Conservation (phyloP, 2,797 vertebrate genomes). For the Myotis pilosus region DNA sequence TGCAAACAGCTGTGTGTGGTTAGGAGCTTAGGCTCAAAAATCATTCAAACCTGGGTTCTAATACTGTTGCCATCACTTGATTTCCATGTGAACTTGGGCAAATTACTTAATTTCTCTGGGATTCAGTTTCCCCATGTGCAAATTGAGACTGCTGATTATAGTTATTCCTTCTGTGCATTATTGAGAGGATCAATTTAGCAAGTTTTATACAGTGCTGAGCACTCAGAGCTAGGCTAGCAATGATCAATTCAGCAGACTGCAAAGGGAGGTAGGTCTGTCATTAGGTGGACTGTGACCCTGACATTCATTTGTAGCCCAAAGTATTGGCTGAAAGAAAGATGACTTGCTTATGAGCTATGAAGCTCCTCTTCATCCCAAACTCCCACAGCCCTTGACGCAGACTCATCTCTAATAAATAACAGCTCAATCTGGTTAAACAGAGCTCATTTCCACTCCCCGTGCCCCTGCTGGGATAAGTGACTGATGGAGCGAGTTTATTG, state of each 20-base stretch:
- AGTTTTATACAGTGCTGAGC: background rate
- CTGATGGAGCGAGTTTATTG: conserved; percentile 67
- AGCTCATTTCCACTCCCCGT: background rate
- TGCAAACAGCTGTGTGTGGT: background rate
- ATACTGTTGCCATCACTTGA: background rate
- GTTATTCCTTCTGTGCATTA: background rate
- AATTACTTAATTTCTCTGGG: conserved; percentile 58
- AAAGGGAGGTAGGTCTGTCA: conserved; percentile 16
- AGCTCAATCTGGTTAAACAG: conserved; percentile 18
- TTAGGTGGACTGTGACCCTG: conserved; percentile 14
- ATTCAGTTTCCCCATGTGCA: conserved; percentile 51
- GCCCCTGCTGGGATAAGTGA: conserved; percentile 55
- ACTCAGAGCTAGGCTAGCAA: background rate
- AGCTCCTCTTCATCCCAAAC: background rate
- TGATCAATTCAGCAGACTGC: conserved; percentile 34
- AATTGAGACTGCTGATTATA: background rate
- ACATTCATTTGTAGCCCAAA: background rate
- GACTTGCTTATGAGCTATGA: background rate
- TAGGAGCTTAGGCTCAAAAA: background rate
- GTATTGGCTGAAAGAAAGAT: conserved; percentile 7
- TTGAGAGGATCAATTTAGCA: conserved; percentile 11
- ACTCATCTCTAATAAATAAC: conserved; percentile 11
- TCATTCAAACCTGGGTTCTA: background rate
- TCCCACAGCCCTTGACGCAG: background rate
- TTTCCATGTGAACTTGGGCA: background rate